phyloP scores from a whole-genome alignment of 2,888 invertebrate genomes.

The Laspeyria flexula region DNA sequence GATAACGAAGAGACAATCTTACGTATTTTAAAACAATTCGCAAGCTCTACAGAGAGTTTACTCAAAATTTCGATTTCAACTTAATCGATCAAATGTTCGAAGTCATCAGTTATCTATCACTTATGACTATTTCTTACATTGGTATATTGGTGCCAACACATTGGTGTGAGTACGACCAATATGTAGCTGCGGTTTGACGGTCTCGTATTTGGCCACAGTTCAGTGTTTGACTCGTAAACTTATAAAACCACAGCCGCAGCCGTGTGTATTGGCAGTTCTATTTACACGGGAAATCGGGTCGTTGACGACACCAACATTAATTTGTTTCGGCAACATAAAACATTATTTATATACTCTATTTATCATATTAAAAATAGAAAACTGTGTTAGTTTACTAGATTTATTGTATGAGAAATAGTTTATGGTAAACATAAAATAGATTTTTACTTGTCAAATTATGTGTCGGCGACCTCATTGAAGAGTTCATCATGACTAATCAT shows the following conservation, averaged over 20 bases:
- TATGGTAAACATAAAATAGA: slow-evolving; percentile 2
- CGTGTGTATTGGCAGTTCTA: slow-evolving; percentile 22
- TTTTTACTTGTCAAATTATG: slow-evolving; percentile 10
- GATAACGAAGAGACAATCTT: no score
- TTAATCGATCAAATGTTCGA: no score
- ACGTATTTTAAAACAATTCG: no score
- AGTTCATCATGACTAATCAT: no score
- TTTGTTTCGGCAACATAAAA: slow-evolving; percentile 11
- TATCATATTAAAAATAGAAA: slow-evolving; percentile 11
- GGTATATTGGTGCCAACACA: neutral
- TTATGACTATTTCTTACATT: no score
- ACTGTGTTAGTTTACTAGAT: slow-evolving; percentile 10
- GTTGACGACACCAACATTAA: slow-evolving; percentile 10
- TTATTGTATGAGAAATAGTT: slow-evolving; percentile 9
- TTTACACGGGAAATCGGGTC: slow-evolving; percentile 24
- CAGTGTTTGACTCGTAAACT: slow-evolving; percentile 31
- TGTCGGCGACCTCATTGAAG: slow-evolving; percentile 6
- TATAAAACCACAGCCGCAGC: slow-evolving; percentile 14
- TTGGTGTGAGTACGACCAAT: neutral
- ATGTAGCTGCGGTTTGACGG: no score
- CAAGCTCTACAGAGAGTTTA: no score
- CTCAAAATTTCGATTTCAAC: no score
- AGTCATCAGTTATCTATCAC: no score
- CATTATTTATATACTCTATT: slow-evolving; percentile 15
- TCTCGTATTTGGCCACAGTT: neutral